phyloP scores from a whole-genome alignment of 1,140 invertebrate genomes.

The Apis cerana region DNA sequence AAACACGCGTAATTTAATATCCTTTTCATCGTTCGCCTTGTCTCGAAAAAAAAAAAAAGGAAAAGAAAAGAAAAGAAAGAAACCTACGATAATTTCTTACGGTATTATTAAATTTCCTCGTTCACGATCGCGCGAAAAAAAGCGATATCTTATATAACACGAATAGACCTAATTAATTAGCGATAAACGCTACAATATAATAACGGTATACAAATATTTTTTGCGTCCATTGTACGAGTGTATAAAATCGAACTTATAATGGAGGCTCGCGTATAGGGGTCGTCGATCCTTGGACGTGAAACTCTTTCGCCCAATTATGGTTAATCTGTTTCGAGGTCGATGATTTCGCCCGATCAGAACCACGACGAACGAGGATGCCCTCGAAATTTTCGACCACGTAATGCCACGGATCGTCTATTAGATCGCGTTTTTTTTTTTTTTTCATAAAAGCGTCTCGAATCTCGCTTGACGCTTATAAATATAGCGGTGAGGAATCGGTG shows the following conservation, averaged over 20 bases:
- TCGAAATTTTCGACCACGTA: slow-evolving; percentile 10
- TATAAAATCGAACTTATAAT: slow-evolving; percentile 22
- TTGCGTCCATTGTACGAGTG: no score
- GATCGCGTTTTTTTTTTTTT: not conserved
- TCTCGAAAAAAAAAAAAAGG: no score
- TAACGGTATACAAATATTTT: no score
- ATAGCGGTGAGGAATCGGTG: not conserved
- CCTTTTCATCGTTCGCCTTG: no score
- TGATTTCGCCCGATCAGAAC: not conserved
- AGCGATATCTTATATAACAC: no score
- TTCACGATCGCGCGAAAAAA: no score
- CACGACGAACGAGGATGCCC: not conserved
- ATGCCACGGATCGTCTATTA: slow-evolving; percentile 3
- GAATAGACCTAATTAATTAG: no score
- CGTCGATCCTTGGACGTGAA: not conserved
- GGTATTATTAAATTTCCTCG: no score
- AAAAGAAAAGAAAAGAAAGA: no score
- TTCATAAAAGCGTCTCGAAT: slow-evolving; percentile 4
- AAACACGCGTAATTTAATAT: no score
- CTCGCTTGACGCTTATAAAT: not conserved
- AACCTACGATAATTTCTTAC: no score
- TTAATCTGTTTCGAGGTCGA: slow-evolving; percentile 26
- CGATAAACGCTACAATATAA: no score
- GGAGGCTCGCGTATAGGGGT: not conserved
- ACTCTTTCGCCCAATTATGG: slow-evolving; percentile 11